Conservation (phyloP, 2,797 vertebrate genomes). For the Catharus ustulatus region DNA sequence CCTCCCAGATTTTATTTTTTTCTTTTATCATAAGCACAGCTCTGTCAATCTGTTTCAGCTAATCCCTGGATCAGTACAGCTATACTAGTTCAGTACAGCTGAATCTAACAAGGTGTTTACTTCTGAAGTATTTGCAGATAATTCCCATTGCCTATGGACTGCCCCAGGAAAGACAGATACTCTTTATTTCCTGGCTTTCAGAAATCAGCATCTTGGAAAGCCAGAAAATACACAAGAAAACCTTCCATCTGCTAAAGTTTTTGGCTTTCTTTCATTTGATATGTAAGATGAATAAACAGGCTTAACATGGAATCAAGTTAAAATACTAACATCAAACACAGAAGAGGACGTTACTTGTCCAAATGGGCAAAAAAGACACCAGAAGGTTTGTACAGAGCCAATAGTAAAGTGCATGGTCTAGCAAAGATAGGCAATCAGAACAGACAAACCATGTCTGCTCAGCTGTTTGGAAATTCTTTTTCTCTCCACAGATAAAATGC, state of each 20-base stretch:
- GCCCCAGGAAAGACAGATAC: not conserved
- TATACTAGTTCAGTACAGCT: not conserved
- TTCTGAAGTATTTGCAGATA: constrained; percentile 1
- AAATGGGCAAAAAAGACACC: constrained; percentile 1
- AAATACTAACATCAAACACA: constrained; percentile 46
- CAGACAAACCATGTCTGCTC: not conserved
- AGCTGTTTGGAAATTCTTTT: not conserved
- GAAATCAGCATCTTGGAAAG: not conserved
- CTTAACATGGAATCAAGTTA: constrained; percentile 1
- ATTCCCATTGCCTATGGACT: not conserved
- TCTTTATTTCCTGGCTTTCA: not conserved
- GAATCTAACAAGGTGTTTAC: constrained; percentile 9
- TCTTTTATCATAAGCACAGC: not conserved
- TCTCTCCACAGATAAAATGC: not conserved
- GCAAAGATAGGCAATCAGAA: constrained; percentile 17
- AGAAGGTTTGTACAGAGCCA: not conserved
- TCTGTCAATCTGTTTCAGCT: not conserved
- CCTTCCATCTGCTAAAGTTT: not conserved
- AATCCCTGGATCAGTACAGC: not conserved
- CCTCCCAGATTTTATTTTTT: not conserved
- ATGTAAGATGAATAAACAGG: constrained; percentile 17
- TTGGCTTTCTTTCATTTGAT: not conserved
- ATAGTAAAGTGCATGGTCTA: not conserved
- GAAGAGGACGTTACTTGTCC: not conserved
- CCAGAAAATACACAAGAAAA: not conserved